These are phyloP conservation scores for Andricus grossulariae DNA, from an alignment of 1,140 invertebrate species.

Conservation along the genomic window DNA sequence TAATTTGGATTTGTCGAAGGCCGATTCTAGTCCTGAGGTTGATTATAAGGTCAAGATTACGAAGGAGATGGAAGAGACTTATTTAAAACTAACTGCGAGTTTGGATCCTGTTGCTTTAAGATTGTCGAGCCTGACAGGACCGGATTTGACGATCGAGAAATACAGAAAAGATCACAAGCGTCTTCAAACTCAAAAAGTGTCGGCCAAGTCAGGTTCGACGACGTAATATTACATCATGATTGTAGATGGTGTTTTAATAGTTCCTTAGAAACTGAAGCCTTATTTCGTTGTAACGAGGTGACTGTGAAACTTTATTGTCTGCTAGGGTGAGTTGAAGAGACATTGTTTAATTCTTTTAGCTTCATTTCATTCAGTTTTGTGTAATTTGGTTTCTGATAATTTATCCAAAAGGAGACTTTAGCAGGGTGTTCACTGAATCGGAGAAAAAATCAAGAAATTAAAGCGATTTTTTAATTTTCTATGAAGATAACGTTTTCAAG, in stretches of 20 bases:
- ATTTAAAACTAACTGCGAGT: conserved; percentile 71
- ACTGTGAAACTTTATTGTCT: too few relatives aligned
- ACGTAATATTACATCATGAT: conserved; percentile 52
- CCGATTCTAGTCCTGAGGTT: conserved; percentile 6
- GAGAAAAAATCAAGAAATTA: too few relatives aligned
- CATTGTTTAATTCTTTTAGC: too few relatives aligned
- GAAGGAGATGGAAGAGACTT: conserved; percentile 73
- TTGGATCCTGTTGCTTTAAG: conserved; percentile 63
- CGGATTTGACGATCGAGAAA: conserved; percentile 70
- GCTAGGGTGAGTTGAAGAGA: too few relatives aligned
- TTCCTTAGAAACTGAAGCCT: not conserved
- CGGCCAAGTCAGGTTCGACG: conserved; percentile 58
- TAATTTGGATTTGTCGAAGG: conserved; percentile 26
- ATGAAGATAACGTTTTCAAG: too few relatives aligned
- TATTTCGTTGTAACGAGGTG: not conserved
- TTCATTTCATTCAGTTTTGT: too few relatives aligned
- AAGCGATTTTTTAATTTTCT: too few relatives aligned
- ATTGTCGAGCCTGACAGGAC: conserved; percentile 49
- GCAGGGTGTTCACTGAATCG: too few relatives aligned
- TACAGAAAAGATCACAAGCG: conserved; percentile 70
- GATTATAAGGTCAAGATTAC: conserved; percentile 67
- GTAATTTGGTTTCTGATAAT: too few relatives aligned
- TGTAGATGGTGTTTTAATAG: not conserved
- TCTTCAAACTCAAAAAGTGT: conserved; percentile 54
- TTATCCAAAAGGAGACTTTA: too few relatives aligned